A percentile compares a stretch with the other conserved stretches of the same genome.
Conservation (phyloP, 2,797 vertebrate species). For the Eidolon dupreanum region DNA sequence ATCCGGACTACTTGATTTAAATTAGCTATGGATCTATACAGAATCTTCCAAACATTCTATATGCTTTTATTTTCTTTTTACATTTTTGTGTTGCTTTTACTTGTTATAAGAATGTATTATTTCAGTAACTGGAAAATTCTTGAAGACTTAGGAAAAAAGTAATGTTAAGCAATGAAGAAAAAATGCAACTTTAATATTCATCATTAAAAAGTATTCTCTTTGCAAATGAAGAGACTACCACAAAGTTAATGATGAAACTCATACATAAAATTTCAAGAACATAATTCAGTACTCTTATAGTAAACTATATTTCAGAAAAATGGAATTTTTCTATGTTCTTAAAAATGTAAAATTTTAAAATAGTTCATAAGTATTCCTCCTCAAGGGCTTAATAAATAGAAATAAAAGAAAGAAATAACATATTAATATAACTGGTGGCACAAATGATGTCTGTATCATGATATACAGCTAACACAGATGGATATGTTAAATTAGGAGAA, state of each 20-base stretch:
- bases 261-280: slow-evolving; percentile 24
- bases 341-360: slow-evolving; percentile 10
- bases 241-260: slow-evolving; percentile 9
- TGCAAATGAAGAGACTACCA: slow-evolving; percentile 4
- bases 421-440: slow-evolving; percentile 4
- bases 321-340: not conserved
- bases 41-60: not conserved
- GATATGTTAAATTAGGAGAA: slow-evolving; percentile 11
- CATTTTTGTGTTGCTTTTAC: not conserved
- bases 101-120: not conserved
- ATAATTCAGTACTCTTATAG: not conserved
- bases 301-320: slow-evolving; percentile 4
- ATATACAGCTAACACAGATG: not conserved
- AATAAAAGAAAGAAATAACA: slow-evolving; percentile 16
- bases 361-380: not conserved
- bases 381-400: not conserved
- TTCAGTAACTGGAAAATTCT: not conserved
- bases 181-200: not conserved
- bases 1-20: slow-evolving; percentile 5
- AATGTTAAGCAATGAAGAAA: not conserved
- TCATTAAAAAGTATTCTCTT: slow-evolving; percentile 1
- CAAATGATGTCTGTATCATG: not conserved
- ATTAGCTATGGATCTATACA: not conserved
- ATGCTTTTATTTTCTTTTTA: not conserved
- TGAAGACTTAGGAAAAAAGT: not conserved